Base-by-base conservation (phyloP, 2,888 invertebrate species). In the Ornithoptera priamus region DNA sequence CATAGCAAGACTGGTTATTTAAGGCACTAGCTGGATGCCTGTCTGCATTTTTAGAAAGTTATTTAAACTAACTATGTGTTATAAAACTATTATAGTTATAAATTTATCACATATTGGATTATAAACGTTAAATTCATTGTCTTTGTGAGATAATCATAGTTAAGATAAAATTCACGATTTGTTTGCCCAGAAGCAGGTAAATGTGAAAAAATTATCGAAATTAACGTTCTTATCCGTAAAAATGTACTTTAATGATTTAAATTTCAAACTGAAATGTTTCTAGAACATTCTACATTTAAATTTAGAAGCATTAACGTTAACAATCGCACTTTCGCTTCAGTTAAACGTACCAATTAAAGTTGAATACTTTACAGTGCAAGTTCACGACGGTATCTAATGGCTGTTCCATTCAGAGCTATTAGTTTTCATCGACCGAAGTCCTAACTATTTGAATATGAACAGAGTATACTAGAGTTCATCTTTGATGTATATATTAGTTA, bases 341-440 rank as follows among this genome's bases (percentile, higher is more conserved):
- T 59, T 66, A 66, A 61, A 39, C 50, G 53, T 50, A 18, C 20
- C 20, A 53, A 36, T 66, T 66, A 66, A 66, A 53, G 53, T 59
- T 50, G 53, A 66, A 60, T 42, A 64, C 60, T 50, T 60, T 18
- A 24, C 36, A 30, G n/a, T 36, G 42, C 5, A 20, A 61, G 66
- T 66, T 53, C 15, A n/a, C 30, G 46, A 60, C 60, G 17, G 59
- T 50, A 58, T 58, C 20, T 50, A 66, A 59, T 24, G n/a, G 60
- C 24, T 59, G 46, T 46, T 50, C 66, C 18, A 30, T 66, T 30
- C 22, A 30, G 50, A 61, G 22, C 50, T 46, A 66, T 59, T 46
- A 39, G 39, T 22, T 65, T 59, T 60, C 60, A 60, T 60, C 17
- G 36, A 60, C 60, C 22, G 22, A 67, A 67, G 39, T 61, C 20